These are phyloP conservation scores for Leptopterna dolabrata DNA, from an alignment of 2,888 invertebrate genomes.

Conservation along the genomic window DNA sequence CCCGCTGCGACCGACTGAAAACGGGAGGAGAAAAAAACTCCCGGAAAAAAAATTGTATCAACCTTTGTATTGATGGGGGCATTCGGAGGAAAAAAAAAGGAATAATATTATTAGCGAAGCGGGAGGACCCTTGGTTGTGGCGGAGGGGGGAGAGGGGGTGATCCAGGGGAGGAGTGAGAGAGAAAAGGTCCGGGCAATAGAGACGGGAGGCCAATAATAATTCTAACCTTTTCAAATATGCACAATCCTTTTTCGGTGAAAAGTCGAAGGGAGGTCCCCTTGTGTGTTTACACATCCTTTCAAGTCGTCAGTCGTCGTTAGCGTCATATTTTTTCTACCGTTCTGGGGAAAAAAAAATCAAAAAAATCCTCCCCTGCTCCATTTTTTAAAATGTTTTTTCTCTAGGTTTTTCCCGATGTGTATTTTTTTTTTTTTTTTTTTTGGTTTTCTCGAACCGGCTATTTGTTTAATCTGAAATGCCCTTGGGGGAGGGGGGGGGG, in stretches of 20 bases:
- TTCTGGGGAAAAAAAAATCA: background rate
- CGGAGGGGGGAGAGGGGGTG: background rate
- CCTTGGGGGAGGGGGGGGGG: background rate
- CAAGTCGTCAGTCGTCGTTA: constrained; percentile 51
- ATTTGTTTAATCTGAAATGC: constrained; percentile 44
- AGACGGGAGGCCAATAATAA: constrained; percentile 44
- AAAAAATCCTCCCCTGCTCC: background rate
- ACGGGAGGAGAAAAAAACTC: background rate
- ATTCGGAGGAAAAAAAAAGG: constrained; percentile 1
- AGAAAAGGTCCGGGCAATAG: background rate
- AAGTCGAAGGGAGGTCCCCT: constrained; percentile 5
- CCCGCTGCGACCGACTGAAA: background rate
- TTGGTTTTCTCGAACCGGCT: background rate
- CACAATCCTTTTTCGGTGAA: constrained; percentile 45
- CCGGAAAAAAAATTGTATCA: constrained; percentile 40
- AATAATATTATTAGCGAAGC: constrained; percentile 50
- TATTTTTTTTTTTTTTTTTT: constrained; percentile 11
- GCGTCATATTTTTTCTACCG: constrained; percentile 44
- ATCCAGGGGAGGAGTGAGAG: background rate
- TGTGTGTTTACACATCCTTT: constrained; percentile 46
- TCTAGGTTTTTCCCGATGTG: background rate
- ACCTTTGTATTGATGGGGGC: constrained; percentile 47
- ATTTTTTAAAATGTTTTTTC: background rate
- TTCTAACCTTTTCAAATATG: constrained; percentile 52
- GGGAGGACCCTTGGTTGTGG: background rate